phyloP scores from a whole-genome alignment of 1,140 invertebrate genomes.

The Drosophila gunungcola region DNA sequence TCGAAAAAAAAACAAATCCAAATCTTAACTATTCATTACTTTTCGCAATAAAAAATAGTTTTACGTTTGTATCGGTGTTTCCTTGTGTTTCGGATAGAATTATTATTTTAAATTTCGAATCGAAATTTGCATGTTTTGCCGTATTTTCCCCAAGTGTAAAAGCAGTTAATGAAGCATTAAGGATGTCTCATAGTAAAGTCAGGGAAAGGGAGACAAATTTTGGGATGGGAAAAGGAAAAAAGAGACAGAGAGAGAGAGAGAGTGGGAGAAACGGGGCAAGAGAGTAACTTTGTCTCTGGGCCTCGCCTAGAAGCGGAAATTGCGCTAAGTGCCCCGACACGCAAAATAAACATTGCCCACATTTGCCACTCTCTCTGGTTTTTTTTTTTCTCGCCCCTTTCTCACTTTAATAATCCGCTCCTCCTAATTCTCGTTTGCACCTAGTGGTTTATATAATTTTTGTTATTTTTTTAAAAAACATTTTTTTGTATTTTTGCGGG shows the following conservation, averaged over 20 bases:
- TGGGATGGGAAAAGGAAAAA: neutral
- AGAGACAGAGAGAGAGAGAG: neutral
- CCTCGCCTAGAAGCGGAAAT: constrained; percentile 61
- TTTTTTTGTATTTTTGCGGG: constrained; percentile 55
- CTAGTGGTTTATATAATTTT: constrained; percentile 8
- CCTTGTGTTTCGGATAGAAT: too few relatives aligned
- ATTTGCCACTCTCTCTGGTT: constrained; percentile 20
- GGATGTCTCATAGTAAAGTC: constrained; percentile 45
- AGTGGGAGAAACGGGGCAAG: constrained; percentile 2
- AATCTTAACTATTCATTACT: too few relatives aligned
- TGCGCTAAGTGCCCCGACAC: constrained; percentile 64
- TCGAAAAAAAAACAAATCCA: too few relatives aligned
- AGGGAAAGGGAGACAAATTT: constrained; percentile 6
- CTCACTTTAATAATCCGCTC: constrained; percentile 37
- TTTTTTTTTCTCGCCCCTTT: neutral
- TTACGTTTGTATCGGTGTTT: too few relatives aligned
- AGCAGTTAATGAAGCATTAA: constrained; percentile 71
- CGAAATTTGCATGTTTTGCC: too few relatives aligned
- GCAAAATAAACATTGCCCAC: constrained; percentile 72
- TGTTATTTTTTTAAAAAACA: constrained; percentile 2
- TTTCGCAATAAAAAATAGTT: neutral
- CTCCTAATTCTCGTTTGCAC: constrained; percentile 22
- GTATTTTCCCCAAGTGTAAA: constrained; percentile 12
- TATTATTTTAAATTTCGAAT: too few relatives aligned
- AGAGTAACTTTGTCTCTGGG: constrained; percentile 35